Base-by-base conservation (phyloP, 2,888 invertebrate species). In the Exephanes ischioxanthus region DNA sequence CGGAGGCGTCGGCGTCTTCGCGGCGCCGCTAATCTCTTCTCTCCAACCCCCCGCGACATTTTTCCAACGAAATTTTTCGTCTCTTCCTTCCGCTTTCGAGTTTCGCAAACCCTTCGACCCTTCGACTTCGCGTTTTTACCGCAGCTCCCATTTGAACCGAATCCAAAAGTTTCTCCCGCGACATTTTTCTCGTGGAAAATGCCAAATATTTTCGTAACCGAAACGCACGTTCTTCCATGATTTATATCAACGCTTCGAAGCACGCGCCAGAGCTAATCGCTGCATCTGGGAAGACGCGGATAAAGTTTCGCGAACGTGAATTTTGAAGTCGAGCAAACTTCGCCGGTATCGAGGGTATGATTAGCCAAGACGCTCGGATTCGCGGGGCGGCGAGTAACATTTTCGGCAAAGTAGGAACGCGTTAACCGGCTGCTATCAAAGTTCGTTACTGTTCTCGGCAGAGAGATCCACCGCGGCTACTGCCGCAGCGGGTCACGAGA, bases 351-450 rank as follows among this genome's bases (percentile, higher is more conserved):
- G 79, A 67, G 79, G 82, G 82, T 79, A 75, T 79, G 67, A 80
- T 85, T 76, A 68, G 61, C 67, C 51, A 66, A 63, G 76, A 66
- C 19, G 63, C 30, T 63, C 41, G 41, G 51, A 70, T 76, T 67
- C 51, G 72, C 22, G 45, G 11, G 92, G 90, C 90, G 89, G 91
- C 86, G 89, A 90, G 91, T 48, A 91, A 92, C 92, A 93, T 93
- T 93, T 91, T 89, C 88, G 88, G 91, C 70, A 87, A 89, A 83
- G 87, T 73, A 71, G 87, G 78, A 83, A 84, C 86, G 76, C 84
- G 61, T 66, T 81, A 72, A 76, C 80, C 76, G 78, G 63, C 76
- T n/a, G 58, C 53, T 81, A 78, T 71, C 68, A 76, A 63, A 76
- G 79, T 76, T 84, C 82, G 37, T 41, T 63, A 63, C 72, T 76